Percentiles rank a stretch among this genome's conserved stretches.
Conservation (phyloP, 1,140 invertebrate genomes). For the Agraylea sexmaculata region DNA sequence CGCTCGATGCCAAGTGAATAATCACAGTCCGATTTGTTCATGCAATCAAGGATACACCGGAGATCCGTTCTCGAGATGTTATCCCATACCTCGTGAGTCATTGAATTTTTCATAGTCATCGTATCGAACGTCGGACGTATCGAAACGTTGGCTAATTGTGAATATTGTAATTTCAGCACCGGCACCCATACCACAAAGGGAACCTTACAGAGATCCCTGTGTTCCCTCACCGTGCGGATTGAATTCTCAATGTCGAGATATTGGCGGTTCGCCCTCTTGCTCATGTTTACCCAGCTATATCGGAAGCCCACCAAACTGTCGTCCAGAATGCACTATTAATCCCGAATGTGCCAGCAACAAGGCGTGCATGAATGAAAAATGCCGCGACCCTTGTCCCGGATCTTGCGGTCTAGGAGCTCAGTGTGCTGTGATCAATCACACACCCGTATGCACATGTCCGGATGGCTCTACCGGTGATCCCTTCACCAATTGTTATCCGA, state of each 20-base stretch:
- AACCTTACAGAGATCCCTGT: conserved; percentile 42
- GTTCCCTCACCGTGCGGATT: conserved; percentile 55
- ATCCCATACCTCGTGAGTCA: conserved; percentile 39
- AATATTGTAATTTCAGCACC: conserved; percentile 25
- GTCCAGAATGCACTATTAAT: conserved; percentile 55
- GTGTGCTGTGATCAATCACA: conserved; percentile 51
- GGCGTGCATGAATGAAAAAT: conserved; percentile 53
- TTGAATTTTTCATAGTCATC: too few relatives aligned
- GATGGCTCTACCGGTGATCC: conserved; percentile 58
- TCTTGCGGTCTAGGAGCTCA: conserved; percentile 55
- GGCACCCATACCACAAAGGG: conserved; percentile 18
- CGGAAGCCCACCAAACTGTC: conserved; percentile 56
- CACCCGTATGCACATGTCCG: conserved; percentile 50
- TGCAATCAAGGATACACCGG: conserved; percentile 49
- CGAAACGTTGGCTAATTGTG: too few relatives aligned
- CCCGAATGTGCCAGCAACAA: conserved; percentile 47
- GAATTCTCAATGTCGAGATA: conserved; percentile 51
- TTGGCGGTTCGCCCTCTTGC: conserved; percentile 48
- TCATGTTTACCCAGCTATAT: conserved; percentile 49
- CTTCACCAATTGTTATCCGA: conserved; percentile 47
- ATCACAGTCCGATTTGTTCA: conserved; percentile 48
- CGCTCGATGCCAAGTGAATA: conserved; percentile 44
- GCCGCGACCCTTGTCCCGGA: conserved; percentile 55
- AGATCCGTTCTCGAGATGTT: conserved; percentile 54
- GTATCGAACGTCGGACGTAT: too few relatives aligned